Evolutionary conservation across 2,113 vertebrate species (phyloP), one percentile per base, ranked within the genome.

Genomic region (Platichthys stellatus): DNA sequence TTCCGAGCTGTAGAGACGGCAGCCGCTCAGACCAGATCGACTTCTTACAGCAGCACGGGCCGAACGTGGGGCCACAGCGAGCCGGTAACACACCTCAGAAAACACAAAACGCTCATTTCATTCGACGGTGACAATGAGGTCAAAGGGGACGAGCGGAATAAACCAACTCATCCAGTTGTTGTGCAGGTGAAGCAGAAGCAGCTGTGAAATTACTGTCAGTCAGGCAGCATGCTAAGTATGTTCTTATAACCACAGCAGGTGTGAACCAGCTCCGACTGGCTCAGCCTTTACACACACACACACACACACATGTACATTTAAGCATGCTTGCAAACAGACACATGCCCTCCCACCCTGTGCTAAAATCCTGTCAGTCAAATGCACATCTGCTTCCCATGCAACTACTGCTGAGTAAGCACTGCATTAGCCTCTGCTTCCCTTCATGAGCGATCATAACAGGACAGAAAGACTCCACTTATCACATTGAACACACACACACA

Each of bases 241-340:
- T 79, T 84, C 84, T 82, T 82, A 56, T 64, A 75, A 89, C 90
- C 84, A 69, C 89, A 89, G 88, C 92, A 92, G 91, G 88, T 93
- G 92, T 85, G 87, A 87, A 88, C 75, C 84, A 85, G 31, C 31
- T 31, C 31, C 6, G 77, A 69, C 74, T 75, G 87, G 72, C 84
- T 73, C 47, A 20, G 72, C 51, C 63, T 64, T 51, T 35, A 21
- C 59, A n/a, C 60, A 45, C 75, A 66, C 43, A 26, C 63, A 53
- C 23, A 59, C 53, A 45, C 23, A 69, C 69, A 67, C 53, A 45
- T 47, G 54, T 23, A 51, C 61, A 65, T 31, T 13, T 58, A 54
- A 49, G 58, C 81, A 60, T 21, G 59, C 62, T 70, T 53, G 15
- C 66, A 80, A 82, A 86, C 62, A 78, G 60, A 60, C 45, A 66